Evolutionary conservation across 2,888 invertebrate species (phyloP).

Genomic region (Diplazon laetatorius): DNA sequence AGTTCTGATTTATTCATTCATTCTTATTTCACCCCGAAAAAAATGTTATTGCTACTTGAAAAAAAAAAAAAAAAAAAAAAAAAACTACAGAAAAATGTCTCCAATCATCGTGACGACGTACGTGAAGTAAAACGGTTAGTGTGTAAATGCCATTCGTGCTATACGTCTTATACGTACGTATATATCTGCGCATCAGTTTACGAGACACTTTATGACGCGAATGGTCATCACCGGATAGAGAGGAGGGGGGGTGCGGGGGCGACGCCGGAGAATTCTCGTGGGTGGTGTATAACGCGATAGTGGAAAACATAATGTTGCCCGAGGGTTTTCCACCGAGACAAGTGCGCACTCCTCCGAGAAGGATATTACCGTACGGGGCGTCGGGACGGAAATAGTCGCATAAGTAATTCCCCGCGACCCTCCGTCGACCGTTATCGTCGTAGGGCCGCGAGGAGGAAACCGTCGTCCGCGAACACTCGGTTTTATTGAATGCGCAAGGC

Average conservation of each 20-base stretch:
- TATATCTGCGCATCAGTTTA: not conserved
- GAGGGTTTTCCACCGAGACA: conserved; percentile 36
- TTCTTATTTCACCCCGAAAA: too few species aligned
- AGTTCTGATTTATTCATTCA: too few species aligned
- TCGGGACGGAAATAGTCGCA: conserved; percentile 64
- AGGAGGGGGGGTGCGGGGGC: too few species aligned
- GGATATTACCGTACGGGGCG: conserved; percentile 53
- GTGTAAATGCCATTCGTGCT: not conserved
- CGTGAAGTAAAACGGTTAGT: not conserved
- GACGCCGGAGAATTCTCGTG: conserved; percentile 34
- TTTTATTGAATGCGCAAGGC: conserved; percentile 64
- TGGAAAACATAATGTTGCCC: conserved; percentile 37
- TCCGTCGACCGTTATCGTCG: conserved; percentile 3
- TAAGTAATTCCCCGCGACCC: conserved; percentile 67
- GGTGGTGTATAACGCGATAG: conserved; percentile 47
- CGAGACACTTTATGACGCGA: conserved; percentile 11
- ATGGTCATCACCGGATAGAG: conserved; percentile 39
- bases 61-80: too few species aligned
- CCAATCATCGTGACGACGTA: too few species aligned
- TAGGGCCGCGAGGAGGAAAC: conserved; percentile 47
- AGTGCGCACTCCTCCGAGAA: conserved; percentile 50
- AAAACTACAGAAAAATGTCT: too few species aligned
- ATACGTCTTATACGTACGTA: not conserved
- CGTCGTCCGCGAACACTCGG: conserved; percentile 64
- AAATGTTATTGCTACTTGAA: too few species aligned